These are phyloP conservation scores for Nycticryphes semicollaris DNA, from an alignment of 2,113 vertebrate species.

Conservation along the genomic window DNA sequence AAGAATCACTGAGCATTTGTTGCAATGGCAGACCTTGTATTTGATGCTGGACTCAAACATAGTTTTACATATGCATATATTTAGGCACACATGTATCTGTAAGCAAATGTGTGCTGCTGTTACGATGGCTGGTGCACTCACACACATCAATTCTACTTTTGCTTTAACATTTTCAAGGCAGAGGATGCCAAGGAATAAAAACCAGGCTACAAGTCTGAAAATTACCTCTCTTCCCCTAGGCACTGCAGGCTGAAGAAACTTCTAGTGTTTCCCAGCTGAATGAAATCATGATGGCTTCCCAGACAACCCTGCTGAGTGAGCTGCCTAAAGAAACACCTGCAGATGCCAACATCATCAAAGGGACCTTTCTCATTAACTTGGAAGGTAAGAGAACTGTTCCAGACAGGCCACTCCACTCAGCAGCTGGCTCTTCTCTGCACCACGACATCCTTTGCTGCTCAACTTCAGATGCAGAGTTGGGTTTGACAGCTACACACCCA, in stretches of 20 bases:
- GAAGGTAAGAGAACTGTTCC: constrained; percentile 79
- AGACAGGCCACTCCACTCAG: neutral
- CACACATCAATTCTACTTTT: neutral
- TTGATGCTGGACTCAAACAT: too few species aligned
- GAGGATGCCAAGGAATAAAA: neutral
- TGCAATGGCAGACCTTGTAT: too few species aligned
- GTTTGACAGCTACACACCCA: neutral
- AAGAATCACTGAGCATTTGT: too few species aligned
- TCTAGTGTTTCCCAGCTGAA: constrained; percentile 89
- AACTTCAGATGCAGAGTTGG: rapidly evolving
- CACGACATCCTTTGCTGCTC: rapidly evolving
- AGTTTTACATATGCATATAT: too few species aligned
- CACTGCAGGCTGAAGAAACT: constrained; percentile 85
- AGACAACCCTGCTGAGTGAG: constrained; percentile 79
- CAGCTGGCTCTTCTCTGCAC: neutral
- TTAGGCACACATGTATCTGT: too few species aligned
- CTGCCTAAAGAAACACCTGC: constrained; percentile 79
- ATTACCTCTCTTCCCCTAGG: constrained; percentile 69
- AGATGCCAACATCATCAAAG: constrained; percentile 72
- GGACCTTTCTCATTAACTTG: constrained; percentile 92
- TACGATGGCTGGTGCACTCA: neutral
- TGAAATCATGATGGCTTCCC: constrained; percentile 92
- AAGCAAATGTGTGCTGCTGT: too few species aligned
- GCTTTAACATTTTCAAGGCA: neutral
- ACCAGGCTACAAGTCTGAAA: neutral